phyloP scores from a whole-genome alignment of 2,797 vertebrate genomes.

The Sitta carolinensis region DNA sequence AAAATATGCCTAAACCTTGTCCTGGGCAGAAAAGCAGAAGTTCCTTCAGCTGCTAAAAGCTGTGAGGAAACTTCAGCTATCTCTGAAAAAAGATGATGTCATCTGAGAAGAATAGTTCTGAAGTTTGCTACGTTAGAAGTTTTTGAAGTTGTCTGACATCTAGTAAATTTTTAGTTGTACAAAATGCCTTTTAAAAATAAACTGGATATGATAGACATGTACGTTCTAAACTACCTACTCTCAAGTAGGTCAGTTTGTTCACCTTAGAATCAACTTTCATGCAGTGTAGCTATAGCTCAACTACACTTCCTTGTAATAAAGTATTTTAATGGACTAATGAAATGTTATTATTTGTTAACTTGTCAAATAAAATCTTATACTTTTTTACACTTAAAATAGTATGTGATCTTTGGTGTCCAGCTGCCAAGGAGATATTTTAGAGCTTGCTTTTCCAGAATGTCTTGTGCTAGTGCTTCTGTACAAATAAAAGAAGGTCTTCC shows the following conservation, averaged over 20 bases:
- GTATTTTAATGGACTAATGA: not conserved
- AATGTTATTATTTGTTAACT: not conserved
- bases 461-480: not conserved
- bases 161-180: not conserved
- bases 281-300: not conserved
- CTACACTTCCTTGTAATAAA: not conserved
- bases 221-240: not conserved
- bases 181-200: not conserved
- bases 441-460: not conserved
- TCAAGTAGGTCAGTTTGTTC: not conserved
- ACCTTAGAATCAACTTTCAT: not conserved
- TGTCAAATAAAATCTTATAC: constrained; percentile 11
- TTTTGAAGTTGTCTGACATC: not conserved
- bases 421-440: not conserved
- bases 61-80: constrained; percentile 82
- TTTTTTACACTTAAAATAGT: not conserved
- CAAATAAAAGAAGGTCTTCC: not conserved
- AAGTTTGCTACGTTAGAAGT: not conserved
- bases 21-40: constrained; percentile 69
- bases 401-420: rapidly evolving
- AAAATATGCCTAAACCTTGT: constrained; percentile 45
- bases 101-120: constrained; percentile 79
- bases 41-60: constrained; percentile 80
- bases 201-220: not conserved
- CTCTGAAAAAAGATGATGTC: constrained; percentile 82